A percentile compares a stretch with the other conserved stretches of the same genome.
Conservation (phyloP, 2,888 invertebrate genomes). For the Diachrysia chrysitis region DNA sequence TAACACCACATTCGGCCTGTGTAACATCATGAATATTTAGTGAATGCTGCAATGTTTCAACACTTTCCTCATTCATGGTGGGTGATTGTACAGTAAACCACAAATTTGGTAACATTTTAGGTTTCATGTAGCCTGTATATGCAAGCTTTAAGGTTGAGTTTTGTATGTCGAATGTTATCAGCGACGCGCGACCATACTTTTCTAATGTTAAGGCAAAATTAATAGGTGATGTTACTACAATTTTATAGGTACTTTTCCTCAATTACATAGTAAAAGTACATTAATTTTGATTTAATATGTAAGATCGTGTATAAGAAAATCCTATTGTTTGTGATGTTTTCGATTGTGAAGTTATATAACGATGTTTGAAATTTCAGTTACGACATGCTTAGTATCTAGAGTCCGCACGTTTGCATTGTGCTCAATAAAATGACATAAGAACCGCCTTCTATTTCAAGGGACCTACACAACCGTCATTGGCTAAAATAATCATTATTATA, state of each 20-base stretch:
- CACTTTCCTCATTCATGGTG: conserved; percentile 54
- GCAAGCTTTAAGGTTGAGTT: neutral
- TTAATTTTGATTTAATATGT: conserved; percentile 1
- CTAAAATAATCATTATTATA: neutral
- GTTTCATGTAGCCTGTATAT: neutral
- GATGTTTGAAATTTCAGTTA: conserved; percentile 2
- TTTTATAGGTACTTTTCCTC: neutral
- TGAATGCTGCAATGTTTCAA: conserved; percentile 59
- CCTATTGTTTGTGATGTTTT: neutral
- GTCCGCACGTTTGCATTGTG: neutral
- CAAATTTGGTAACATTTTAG: neutral
- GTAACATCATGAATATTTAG: conserved; percentile 66
- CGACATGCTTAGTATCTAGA: neutral
- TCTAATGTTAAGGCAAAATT: neutral
- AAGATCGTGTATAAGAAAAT: neutral
- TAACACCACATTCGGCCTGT: conserved; percentile 37
- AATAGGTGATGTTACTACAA: no score
- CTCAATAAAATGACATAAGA: neutral
- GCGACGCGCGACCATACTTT: neutral
- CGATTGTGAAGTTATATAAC: neutral
- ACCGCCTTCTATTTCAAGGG: neutral
- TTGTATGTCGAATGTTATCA: neutral
- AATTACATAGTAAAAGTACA: neutral
- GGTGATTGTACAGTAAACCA: conserved; percentile 30
- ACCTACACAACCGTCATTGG: neutral